These are phyloP conservation scores for Hypolimnas misippus DNA, from an alignment of 2,888 invertebrate species.

Conservation along the genomic window DNA sequence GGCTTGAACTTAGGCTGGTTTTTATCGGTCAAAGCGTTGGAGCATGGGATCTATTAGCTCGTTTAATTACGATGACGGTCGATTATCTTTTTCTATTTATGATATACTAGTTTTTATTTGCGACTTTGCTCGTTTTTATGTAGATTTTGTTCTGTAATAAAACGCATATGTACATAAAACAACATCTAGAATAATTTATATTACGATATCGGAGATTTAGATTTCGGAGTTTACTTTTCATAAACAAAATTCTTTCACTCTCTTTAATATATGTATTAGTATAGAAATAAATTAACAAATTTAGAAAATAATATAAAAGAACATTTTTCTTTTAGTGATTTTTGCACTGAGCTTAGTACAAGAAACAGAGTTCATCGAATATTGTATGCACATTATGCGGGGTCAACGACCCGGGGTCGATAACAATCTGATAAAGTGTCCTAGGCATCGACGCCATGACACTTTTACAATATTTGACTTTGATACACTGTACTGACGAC, in stretches of 20 bases:
- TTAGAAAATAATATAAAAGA: not conserved
- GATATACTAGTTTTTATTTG: not conserved
- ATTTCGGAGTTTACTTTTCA: too few relatives aligned
- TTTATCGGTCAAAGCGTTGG: not conserved
- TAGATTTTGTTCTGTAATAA: too few relatives aligned
- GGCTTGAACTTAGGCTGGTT: conserved; percentile 20
- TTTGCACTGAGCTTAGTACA: not conserved
- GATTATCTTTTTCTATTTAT: too few relatives aligned
- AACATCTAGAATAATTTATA: too few relatives aligned
- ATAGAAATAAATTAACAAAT: too few relatives aligned
- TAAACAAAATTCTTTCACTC: too few relatives aligned
- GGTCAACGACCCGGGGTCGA: conserved; percentile 27
- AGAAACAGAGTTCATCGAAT: conserved; percentile 15
- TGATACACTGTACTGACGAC: not conserved
- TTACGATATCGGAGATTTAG: too few relatives aligned
- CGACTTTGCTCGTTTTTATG: too few relatives aligned
- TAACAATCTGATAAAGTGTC: conserved; percentile 20
- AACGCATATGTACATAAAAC: too few relatives aligned
- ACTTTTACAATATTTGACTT: conserved; percentile 8
- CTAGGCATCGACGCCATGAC: conserved; percentile 12
- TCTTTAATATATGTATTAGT: too few relatives aligned
- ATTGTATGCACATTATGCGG: not conserved
- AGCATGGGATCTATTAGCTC: conserved; percentile 20
- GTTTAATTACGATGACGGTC: conserved; percentile 21
- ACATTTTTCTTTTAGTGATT: not conserved